Evolutionary conservation across 2,113 vertebrate genomes (phyloP).

Genomic region (Clarias magur): DNA sequence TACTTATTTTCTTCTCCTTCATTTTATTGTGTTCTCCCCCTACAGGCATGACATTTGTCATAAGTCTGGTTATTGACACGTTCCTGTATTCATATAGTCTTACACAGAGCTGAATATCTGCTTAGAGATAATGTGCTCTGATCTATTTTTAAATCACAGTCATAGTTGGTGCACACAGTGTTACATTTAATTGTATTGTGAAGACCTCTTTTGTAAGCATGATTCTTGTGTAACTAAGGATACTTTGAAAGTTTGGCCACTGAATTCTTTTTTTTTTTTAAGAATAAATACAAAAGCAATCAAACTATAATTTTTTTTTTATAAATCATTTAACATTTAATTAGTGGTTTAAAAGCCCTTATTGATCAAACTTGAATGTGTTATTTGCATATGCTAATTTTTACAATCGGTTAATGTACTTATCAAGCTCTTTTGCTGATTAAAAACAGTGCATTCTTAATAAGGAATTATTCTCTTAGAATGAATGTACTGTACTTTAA

Average conservation of each 20-base stretch:
- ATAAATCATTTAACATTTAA: background rate
- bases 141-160: slow-evolving; percentile 44
- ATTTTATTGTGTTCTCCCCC: slow-evolving; percentile 14
- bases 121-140: slow-evolving; percentile 20
- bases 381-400: background rate
- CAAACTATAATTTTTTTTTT: background rate
- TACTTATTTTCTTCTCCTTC: slow-evolving; percentile 41
- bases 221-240: slow-evolving; percentile 26
- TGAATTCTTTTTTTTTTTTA: background rate
- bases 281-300: background rate
- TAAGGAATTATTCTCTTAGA: background rate
- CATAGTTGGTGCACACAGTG: slow-evolving; percentile 13
- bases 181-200: slow-evolving; percentile 13
- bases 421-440: background rate
- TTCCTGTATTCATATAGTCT: slow-evolving; percentile 13
- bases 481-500: background rate
- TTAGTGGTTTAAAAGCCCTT: background rate
- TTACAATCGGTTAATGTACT: background rate
- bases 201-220: slow-evolving; percentile 8
- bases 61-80: slow-evolving; percentile 15
- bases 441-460: background rate
- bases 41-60: slow-evolving; percentile 40
- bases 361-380: background rate
- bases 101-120: slow-evolving; percentile 32
- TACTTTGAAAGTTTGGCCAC: background rate